Percentiles rank a stretch among this genome's conserved stretches.
Conservation (phyloP, 2,888 invertebrate species). For the Galerucella calmariensis region DNA sequence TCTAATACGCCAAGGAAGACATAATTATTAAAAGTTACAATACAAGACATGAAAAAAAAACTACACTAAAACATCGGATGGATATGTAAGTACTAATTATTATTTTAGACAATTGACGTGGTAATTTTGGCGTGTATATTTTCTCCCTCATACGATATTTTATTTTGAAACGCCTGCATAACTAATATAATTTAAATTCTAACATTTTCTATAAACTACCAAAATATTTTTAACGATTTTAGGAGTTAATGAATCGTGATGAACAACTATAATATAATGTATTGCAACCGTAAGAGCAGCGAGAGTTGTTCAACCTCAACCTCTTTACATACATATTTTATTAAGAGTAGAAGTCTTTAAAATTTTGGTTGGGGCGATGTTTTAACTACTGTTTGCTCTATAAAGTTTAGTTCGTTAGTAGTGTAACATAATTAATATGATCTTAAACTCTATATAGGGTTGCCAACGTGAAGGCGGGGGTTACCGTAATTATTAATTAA, state of each 20-base stretch:
- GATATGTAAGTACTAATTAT: not conserved
- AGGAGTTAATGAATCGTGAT: conserved; percentile 22
- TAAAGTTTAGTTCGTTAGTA: not conserved
- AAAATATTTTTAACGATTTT: conserved; percentile 18
- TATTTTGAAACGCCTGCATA: conserved; percentile 11
- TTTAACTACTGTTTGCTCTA: not conserved
- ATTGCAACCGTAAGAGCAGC: not conserved
- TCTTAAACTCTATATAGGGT: not conserved
- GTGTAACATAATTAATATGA: not conserved
- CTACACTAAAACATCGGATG: not conserved
- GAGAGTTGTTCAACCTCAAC: not conserved
- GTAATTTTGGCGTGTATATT: not conserved
- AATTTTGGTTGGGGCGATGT: not conserved
- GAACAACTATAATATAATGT: conserved; percentile 3
- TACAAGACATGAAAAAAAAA: not conserved
- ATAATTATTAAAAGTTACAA: too few relatives aligned
- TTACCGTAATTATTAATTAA: too few relatives aligned
- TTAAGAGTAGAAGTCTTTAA: not conserved
- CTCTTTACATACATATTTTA: not conserved
- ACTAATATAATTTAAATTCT: conserved; percentile 15
- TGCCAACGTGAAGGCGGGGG: too few relatives aligned
- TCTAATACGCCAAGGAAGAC: too few relatives aligned
- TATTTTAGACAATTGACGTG: not conserved
- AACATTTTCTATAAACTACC: conserved; percentile 15
- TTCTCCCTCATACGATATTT: not conserved